Percentiles rank a stretch among this genome's conserved stretches.
These are phyloP conservation scores for Gephyroberyx darwinii DNA, from an alignment of 2,797 vertebrate species.

Conservation along the genomic window DNA sequence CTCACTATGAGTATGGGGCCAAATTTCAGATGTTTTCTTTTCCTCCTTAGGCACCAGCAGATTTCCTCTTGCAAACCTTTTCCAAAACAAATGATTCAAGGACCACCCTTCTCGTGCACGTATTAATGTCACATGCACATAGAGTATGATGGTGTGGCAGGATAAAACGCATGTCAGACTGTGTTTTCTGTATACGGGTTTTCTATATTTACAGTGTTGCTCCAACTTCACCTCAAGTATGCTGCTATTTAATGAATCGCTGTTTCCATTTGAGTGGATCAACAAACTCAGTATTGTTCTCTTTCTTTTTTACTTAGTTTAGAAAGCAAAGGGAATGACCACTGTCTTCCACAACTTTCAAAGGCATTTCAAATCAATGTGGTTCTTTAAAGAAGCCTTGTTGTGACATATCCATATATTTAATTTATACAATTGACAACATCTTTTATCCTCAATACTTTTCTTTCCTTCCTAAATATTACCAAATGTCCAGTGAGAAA, in stretches of 20 bases:
- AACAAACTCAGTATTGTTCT: not conserved
- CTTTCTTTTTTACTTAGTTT: not conserved
- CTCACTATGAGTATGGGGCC: too few species aligned
- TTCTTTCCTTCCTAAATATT: not conserved
- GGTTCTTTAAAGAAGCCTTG: not conserved
- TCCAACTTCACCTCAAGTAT: not conserved
- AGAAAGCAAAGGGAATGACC: not conserved
- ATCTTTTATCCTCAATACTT: not conserved
- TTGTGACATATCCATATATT: not conserved
- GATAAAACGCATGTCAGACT: not conserved
- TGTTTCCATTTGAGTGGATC: conserved; percentile 9
- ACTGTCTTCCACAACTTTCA: conserved; percentile 5
- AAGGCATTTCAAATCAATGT: not conserved
- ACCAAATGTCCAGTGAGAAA: not conserved
- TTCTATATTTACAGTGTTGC: not conserved
- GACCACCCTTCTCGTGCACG: not conserved
- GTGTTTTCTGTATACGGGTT: not conserved
- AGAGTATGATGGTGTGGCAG: not conserved
- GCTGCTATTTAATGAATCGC: conserved; percentile 4
- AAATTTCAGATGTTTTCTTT: conserved; percentile 21
- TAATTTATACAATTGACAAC: not conserved
- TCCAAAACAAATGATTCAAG: conserved; percentile 3
- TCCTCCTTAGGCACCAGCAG: not conserved
- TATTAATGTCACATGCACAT: not conserved
- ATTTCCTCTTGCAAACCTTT: not conserved